A percentile compares a stretch with the other conserved stretches of the same genome.
Evolutionary conservation across 2,113 vertebrate genomes (phyloP).

Genomic region (Tonatia bakeri): DNA sequence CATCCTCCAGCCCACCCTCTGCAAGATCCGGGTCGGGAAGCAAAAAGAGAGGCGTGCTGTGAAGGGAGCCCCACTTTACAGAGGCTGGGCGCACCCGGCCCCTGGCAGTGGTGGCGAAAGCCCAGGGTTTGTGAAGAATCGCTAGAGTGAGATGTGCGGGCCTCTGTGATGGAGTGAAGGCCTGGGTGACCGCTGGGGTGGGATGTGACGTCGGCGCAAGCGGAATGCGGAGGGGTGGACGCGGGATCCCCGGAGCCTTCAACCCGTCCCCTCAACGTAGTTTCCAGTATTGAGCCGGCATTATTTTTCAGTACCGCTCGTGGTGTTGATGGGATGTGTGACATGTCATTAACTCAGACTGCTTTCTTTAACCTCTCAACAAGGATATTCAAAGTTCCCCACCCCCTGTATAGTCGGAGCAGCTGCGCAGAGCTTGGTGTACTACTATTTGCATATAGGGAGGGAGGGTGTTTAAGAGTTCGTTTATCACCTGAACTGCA

Average conservation of each 20-base stretch:
- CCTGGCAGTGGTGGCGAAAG: background rate
- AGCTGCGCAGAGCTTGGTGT: background rate
- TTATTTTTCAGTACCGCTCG: background rate
- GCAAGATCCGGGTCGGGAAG: background rate
- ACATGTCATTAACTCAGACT: background rate
- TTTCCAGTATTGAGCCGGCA: background rate
- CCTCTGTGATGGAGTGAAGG: background rate
- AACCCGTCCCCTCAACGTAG: rapidly evolving
- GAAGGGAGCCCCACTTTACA: background rate
- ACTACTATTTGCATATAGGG: background rate
- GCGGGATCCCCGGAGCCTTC: background rate
- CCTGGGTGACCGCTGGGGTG: background rate
- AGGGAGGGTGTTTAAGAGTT: background rate
- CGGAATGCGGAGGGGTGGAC: background rate
- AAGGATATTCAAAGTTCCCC: background rate
- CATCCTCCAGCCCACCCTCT: background rate
- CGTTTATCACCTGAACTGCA: background rate
- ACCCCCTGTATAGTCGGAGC: background rate
- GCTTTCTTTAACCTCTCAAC: background rate
- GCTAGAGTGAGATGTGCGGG: background rate
- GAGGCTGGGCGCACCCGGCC: background rate
- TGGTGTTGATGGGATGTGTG: background rate
- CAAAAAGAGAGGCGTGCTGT: background rate
- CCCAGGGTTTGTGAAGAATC: background rate
- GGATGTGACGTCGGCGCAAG: background rate